Evolutionary conservation across 1,140 invertebrate species (phyloP).

Genomic region (Anoplophora glabripennis): DNA sequence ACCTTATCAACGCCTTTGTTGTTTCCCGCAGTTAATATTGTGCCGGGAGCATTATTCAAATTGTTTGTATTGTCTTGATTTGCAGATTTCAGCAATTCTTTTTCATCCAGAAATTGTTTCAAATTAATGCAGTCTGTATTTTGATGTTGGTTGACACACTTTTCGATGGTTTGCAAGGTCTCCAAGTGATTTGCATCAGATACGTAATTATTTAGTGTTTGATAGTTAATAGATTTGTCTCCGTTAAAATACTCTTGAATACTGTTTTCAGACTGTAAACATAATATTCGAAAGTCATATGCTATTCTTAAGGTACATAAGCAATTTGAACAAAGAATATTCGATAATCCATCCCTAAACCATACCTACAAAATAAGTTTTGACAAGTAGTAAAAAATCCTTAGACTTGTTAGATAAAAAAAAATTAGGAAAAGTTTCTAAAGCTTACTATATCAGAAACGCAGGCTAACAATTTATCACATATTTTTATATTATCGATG

Average conservation of each 20-base stretch:
- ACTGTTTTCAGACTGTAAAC: slow-evolving; percentile 30
- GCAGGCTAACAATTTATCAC: slow-evolving; percentile 40
- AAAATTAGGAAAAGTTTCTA: no score
- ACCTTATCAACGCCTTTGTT: no score
- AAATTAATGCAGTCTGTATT: slow-evolving; percentile 43
- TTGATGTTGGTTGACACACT: slow-evolving; percentile 34
- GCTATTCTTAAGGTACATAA: slow-evolving; percentile 37
- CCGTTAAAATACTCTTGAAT: no score
- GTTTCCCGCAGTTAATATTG: no score
- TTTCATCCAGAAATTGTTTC: slow-evolving; percentile 44
- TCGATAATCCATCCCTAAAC: slow-evolving; percentile 35
- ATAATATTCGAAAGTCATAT: slow-evolving; percentile 40
- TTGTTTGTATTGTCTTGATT: slow-evolving; percentile 16
- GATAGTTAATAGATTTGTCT: slow-evolving; percentile 6
- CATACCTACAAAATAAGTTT: slow-evolving; percentile 33
- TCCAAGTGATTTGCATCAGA: slow-evolving; percentile 21
- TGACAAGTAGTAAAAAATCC: neutral
- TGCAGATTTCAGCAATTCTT: slow-evolving; percentile 32
- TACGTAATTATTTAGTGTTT: slow-evolving; percentile 36
- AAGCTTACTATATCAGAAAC: slow-evolving; percentile 44
- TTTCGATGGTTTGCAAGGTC: slow-evolving; percentile 27
- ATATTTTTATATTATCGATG: slow-evolving; percentile 41
- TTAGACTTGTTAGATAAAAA: neutral
- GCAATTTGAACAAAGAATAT: slow-evolving; percentile 38
- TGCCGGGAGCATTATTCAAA: slow-evolving; percentile 11